Evolutionary conservation across 2,888 invertebrate genomes (phyloP).

Genomic region (Ornithoptera priamus): DNA sequence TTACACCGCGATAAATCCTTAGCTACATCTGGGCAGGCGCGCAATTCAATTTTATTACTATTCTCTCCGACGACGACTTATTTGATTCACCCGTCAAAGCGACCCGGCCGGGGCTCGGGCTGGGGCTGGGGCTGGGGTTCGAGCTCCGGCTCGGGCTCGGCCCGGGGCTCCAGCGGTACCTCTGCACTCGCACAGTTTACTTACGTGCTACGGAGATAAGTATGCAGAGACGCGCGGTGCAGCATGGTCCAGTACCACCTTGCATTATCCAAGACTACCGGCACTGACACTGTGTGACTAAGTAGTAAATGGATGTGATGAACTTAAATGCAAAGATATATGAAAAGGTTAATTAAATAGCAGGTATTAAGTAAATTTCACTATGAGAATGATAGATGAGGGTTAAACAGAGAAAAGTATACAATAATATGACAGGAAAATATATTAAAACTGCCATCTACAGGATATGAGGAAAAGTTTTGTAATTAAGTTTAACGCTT

Average conservation of each 20-base stretch:
- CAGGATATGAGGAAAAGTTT: no score
- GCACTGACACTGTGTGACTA: no score
- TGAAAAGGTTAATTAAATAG: no score
- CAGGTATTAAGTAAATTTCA: no score
- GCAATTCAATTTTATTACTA: slow-evolving; percentile 79
- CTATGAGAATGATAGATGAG: no score
- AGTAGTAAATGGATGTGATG: no score
- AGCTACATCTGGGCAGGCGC: slow-evolving; percentile 76
- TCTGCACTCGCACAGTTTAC: slow-evolving; percentile 39
- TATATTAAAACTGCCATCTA: no score
- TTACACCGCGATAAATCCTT: slow-evolving; percentile 70
- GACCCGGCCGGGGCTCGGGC: slow-evolving; percentile 51
- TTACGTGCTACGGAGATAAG: slow-evolving; percentile 32
- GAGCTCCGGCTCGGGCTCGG: slow-evolving; percentile 40
- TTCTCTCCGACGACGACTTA: slow-evolving; percentile 69
- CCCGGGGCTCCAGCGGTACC: no score
- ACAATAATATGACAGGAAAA: no score
- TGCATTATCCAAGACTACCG: not conserved
- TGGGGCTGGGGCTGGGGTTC: slow-evolving; percentile 32
- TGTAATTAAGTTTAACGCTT: no score
- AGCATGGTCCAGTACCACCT: slow-evolving; percentile 4
- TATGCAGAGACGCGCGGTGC: slow-evolving; percentile 17
- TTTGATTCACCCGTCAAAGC: slow-evolving; percentile 79
- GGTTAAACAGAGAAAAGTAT: no score
- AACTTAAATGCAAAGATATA: no score